These are phyloP conservation scores for Alca torda DNA, from an alignment of 2,797 vertebrate genomes.

Conservation along the genomic window DNA sequence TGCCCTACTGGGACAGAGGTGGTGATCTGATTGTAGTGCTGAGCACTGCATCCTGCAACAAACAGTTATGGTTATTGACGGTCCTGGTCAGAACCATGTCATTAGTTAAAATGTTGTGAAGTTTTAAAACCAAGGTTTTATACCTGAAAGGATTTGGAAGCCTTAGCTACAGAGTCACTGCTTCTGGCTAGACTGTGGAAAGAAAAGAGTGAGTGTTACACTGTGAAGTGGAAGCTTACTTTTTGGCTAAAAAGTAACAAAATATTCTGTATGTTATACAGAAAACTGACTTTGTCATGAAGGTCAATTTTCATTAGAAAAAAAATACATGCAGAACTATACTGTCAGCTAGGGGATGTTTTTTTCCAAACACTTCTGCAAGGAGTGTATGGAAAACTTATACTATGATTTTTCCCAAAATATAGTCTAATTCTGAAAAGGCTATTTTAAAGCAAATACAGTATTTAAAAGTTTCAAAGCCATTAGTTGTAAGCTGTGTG, in stretches of 20 bases:
- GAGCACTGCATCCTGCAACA: neutral
- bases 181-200: conserved; percentile 29
- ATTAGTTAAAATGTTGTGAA: neutral
- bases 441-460: neutral
- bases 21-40: neutral
- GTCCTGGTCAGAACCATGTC: neutral
- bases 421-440: neutral
- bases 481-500: neutral
- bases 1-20: neutral
- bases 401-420: neutral
- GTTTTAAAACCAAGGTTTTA: neutral
- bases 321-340: neutral
- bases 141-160: neutral
- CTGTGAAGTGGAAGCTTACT: neutral
- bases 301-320: conserved; percentile 4
- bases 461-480: neutral
- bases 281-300: conserved; percentile 25
- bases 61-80: neutral
- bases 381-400: neutral
- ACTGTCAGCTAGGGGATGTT: neutral
- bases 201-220: conserved; percentile 14
- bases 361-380: neutral
- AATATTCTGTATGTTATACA: neutral
- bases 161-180: neutral
- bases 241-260: neutral